Evolutionary conservation across 2,888 invertebrate genomes (phyloP).

Genomic region (Mellilla xanthometata): DNA sequence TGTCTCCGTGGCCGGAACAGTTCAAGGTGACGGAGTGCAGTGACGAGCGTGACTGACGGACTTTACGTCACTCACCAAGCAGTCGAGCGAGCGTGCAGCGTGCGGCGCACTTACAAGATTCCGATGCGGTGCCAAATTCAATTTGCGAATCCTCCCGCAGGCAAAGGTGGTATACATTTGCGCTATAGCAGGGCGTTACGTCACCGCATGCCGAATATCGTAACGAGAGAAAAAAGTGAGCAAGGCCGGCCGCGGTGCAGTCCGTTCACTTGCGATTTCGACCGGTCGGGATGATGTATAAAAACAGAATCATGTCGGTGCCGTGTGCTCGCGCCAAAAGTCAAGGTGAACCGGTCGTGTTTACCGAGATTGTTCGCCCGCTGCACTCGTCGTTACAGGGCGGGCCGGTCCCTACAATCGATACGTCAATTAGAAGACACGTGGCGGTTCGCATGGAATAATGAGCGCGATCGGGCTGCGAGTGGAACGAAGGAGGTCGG

Average conservation of each 20-base stretch:
- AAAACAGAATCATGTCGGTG: conserved; percentile 40
- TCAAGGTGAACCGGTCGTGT: conserved; percentile 68
- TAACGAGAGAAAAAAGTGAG: conserved; percentile 59
- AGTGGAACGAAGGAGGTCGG: conserved; percentile 45
- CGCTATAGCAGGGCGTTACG: conserved; percentile 64
- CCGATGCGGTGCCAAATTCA: conserved; percentile 50
- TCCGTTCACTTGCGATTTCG: conserved; percentile 77
- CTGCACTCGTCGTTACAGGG: conserved; percentile 15
- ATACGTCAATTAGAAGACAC: conserved; percentile 58
- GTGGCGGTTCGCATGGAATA: conserved; percentile 57
- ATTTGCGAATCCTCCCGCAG: conserved; percentile 53
- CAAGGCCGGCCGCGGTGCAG: conserved; percentile 66
- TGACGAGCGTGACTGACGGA: conserved; percentile 34
- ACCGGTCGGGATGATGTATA: conserved; percentile 48
- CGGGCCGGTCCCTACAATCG: conserved; percentile 19
- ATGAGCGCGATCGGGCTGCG: conserved; percentile 46
- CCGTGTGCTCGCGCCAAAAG: conserved; percentile 56
- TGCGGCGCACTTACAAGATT: conserved; percentile 33
- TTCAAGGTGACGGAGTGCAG: conserved; percentile 41
- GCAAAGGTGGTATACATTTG: conserved; percentile 59
- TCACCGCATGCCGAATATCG: conserved; percentile 65
- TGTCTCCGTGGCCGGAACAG: conserved; percentile 11
- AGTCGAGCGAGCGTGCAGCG: conserved; percentile 3
- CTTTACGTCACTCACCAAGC: conserved; percentile 29
- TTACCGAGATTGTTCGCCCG: conserved; percentile 32